These are phyloP conservation scores for Pangasius macronema DNA, from an alignment of 2,797 vertebrate species.

Conservation along the genomic window DNA sequence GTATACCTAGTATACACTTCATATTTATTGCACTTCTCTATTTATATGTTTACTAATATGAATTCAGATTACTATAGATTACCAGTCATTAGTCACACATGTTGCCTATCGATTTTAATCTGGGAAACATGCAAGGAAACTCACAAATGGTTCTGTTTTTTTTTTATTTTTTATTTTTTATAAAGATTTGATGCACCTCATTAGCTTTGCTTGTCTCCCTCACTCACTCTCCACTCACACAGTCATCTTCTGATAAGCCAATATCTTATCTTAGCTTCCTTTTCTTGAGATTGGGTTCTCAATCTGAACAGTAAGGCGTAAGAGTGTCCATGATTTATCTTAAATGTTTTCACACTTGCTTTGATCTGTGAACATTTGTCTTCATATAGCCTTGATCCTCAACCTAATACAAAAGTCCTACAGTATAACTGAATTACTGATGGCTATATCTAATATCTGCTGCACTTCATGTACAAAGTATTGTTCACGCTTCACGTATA, in stretches of 20 bases:
- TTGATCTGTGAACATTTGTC: background rate
- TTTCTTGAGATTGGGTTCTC: background rate
- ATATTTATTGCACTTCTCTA: background rate
- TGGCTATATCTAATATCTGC: too few species aligned
- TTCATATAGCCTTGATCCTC: background rate
- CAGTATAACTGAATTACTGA: too few species aligned
- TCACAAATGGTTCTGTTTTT: slow-evolving; percentile 46
- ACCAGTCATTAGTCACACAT: slow-evolving; percentile 60
- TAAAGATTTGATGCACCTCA: background rate
- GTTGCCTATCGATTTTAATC: slow-evolving; percentile 59
- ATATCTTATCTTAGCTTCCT: slow-evolving; percentile 23
- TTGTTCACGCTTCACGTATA: background rate
- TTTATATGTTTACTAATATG: background rate
- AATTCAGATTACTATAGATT: slow-evolving; percentile 61
- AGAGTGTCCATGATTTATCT: background rate
- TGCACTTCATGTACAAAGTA: background rate
- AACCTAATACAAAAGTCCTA: background rate
- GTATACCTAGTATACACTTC: background rate
- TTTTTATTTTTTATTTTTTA: too few species aligned
- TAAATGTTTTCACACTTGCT: background rate
- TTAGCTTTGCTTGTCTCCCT: slow-evolving; percentile 53
- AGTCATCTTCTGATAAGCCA: background rate
- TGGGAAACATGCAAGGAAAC: slow-evolving; percentile 46
- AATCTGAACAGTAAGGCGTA: background rate
- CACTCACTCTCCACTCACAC: background rate